Evolutionary conservation across 2,113 vertebrate genomes (phyloP), one percentile per base, ranked within the genome.

Genomic region (Amblyopsis rosae): DNA sequence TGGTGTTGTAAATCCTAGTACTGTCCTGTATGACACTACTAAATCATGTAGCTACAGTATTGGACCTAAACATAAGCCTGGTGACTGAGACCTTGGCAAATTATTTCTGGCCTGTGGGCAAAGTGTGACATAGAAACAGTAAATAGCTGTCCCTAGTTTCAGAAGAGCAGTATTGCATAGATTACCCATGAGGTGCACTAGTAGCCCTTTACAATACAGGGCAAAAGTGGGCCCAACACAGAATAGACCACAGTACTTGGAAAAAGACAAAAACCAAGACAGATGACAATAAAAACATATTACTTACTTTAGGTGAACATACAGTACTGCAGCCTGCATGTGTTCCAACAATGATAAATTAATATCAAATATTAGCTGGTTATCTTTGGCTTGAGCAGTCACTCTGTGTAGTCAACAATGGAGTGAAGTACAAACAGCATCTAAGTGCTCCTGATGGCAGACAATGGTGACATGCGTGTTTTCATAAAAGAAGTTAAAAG

Each of bases 351-450:
- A 62, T 12, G 1, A 53, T 12, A 15, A 54, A 76, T 71, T 59
- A 72, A 46, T 16, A 64, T 67, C 12, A 69, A 47, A 68, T 13
- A 64, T 16, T 50, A 74, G 61, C 73, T 64, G 78, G 84, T 84
- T 88, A 88, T 89, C 90, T 90, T 91, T 91, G 89, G 89, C 76
- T 79, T 81, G 70, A 70, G 66, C 45, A 70, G 68, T 60, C 5
- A 2, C 69, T 59, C 57, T 67, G 26, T 53, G 61, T 17, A 54
- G 59, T 67, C 54, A 15, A 59, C 51, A 15, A 50, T 69, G 68
- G 19, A 69, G 59, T 60, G 53, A 45, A 12, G 59, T n/a, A 61
- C 26, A 53, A 74, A 68, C 53, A 62, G 47, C 48, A 17, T 15
- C 26, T 62, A 68, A 72, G 49, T 55, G 65, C 57, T 59, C 6